Evolutionary conservation across 1,140 invertebrate species (phyloP), one percentile per base, ranked within the genome.

Genomic region (Cyrtorhinus lividipennis): DNA sequence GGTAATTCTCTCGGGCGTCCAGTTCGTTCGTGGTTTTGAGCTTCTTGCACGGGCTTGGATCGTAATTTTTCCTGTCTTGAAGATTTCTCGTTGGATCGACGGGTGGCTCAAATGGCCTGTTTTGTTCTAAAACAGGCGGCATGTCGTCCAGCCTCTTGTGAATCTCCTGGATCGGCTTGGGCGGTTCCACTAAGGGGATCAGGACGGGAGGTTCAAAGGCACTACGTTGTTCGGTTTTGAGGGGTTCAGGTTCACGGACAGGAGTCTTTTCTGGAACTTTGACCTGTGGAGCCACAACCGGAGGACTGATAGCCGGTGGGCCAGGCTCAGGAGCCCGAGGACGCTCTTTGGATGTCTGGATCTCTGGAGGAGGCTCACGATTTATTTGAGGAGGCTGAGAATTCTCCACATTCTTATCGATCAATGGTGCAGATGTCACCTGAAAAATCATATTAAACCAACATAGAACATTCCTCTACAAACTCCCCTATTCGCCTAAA

Each of bases 201-300:
- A 53, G 20, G 20, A 53, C 48, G 10, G 48, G 48, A 53, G 48
- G 48, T 22, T 53, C 48, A 53, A 53, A 53, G 48, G 48, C 48
- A 53, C 48, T 53, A 15, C 48, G 48, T 22, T 53, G 48, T 53
- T 53, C 48, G 5, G 20, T 5, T 20, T 53, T 53, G 10, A 5
- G 48, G 10, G 48, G 48, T 53, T 53, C 48, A 5, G 48, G 8
- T 15, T 53, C 48, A 13, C 20, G 10, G 5, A 10, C 5, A n/a
- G n/a, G n/a, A n/a, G n/a, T n/a, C 38, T 44, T 44, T 44, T n/a
- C 38, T 8, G 8, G 38, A 44, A 10, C n/a, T 8, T 44, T n/a
- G 8, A 44, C 38, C 38, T n/a, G n/a, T n/a, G n/a, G n/a, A n/a
- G n/a, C n/a, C n/a, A n/a, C n/a, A n/a, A n/a, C n/a, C n/a, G n/a